Evolutionary conservation across 2,113 vertebrate genomes (phyloP).

Genomic region (Nestor notabilis): DNA sequence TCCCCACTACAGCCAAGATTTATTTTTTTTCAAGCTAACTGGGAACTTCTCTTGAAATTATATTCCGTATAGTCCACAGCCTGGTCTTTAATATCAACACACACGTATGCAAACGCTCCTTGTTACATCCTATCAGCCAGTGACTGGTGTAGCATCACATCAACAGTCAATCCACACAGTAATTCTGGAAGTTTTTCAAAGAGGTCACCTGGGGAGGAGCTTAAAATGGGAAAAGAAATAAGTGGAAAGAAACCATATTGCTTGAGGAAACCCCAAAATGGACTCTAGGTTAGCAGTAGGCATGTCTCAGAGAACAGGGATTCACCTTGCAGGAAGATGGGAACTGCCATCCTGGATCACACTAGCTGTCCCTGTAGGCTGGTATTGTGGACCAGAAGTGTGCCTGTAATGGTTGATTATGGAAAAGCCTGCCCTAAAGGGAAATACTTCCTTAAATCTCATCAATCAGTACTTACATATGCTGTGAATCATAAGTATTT

Average conservation of each 20-base stretch:
- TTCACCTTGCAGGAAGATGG: not conserved
- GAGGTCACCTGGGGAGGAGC: not conserved
- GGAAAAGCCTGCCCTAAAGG: slow-evolving; percentile 32
- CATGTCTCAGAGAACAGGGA: not conserved
- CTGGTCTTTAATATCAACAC: not conserved
- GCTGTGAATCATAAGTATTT: slow-evolving; percentile 51
- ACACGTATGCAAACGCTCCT: not conserved
- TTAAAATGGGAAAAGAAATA: not conserved
- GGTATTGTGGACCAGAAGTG: not conserved
- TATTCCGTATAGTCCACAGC: not conserved
- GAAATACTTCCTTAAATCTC: slow-evolving; percentile 38
- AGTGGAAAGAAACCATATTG: not conserved
- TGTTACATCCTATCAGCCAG: not conserved
- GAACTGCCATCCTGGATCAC: not conserved
- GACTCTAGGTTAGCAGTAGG: not conserved
- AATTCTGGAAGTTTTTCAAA: not conserved
- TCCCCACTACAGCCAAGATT: not conserved
- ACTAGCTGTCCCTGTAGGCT: not conserved
- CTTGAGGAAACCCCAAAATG: accelerated
- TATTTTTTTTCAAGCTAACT: not conserved
- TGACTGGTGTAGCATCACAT: not conserved
- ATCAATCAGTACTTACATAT: slow-evolving; percentile 2
- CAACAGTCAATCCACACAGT: not conserved
- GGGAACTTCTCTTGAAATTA: not conserved
- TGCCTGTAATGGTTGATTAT: not conserved